Evolutionary conservation across 1,140 invertebrate genomes (phyloP).

Genomic region (Lutraria rhynchaena): DNA sequence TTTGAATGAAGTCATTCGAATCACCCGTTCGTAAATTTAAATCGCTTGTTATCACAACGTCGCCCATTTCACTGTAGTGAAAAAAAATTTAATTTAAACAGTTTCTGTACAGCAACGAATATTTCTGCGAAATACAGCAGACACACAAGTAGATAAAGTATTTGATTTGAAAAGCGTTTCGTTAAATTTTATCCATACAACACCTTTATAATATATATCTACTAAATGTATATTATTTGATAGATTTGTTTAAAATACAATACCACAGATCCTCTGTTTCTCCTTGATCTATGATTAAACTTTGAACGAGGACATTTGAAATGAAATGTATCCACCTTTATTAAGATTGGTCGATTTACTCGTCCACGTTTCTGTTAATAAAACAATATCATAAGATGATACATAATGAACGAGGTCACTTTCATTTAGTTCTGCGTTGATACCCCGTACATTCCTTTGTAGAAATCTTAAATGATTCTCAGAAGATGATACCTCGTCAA

Average conservation of each 20-base stretch:
- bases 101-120: slow-evolving; percentile 13
- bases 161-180: no score
- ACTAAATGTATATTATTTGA: neutral
- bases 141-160: no score
- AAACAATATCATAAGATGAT: slow-evolving; percentile 15
- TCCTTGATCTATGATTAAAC: neutral
- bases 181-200: neutral
- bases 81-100: slow-evolving; percentile 1
- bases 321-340: neutral
- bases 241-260: slow-evolving; percentile 25
- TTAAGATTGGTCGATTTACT: slow-evolving; percentile 12
- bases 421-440: slow-evolving; percentile 20
- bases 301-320: slow-evolving; percentile 34
- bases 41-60: slow-evolving; percentile 15
- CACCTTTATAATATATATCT: slow-evolving; percentile 4
- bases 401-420: slow-evolving; percentile 35
- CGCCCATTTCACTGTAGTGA: slow-evolving; percentile 11
- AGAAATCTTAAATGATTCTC: slow-evolving; percentile 4
- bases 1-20: neutral
- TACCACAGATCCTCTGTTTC: slow-evolving; percentile 34
- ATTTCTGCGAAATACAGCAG: no score
- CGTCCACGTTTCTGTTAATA: slow-evolving; percentile 47
- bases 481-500: no score
- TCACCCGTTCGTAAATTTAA: slow-evolving; percentile 25
- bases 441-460: slow-evolving; percentile 35